Evolutionary conservation across 2,888 invertebrate species (phyloP).

Genomic region (Drosophila subsilvestris): DNA sequence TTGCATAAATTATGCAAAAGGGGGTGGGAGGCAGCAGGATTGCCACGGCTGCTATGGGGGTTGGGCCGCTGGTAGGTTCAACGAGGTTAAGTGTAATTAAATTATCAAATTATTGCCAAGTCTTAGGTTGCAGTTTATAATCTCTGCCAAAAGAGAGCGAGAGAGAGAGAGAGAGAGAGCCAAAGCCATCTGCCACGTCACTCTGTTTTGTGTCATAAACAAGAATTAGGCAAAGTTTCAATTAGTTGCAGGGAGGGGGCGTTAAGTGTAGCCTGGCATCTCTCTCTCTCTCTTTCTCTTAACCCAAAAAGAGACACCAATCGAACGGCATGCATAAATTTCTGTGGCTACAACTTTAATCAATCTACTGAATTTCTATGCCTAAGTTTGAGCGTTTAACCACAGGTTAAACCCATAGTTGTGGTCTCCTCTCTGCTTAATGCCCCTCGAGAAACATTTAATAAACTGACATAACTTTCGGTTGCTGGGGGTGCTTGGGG

Average conservation of each 20-base stretch:
- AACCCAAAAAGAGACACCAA: background rate
- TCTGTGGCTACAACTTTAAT: constrained; percentile 30
- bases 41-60: background rate
- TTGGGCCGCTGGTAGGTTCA: constrained; percentile 51
- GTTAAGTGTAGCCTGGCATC: constrained; percentile 63
- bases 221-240: constrained; percentile 69
- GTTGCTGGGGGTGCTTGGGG: background rate
- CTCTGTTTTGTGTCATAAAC: constrained; percentile 59
- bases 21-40: constrained; percentile 5
- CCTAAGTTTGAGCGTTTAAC: constrained; percentile 25
- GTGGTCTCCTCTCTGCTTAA: constrained; percentile 23
- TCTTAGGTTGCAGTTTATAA: constrained; percentile 80
- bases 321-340: constrained; percentile 13
- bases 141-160: constrained; percentile 26
- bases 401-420: constrained; percentile 52
- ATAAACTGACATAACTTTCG: constrained; percentile 45
- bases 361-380: constrained; percentile 11
- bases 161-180: background rate
- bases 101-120: constrained; percentile 79
- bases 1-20: constrained; percentile 71
- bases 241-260: constrained; percentile 54
- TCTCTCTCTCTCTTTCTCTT: too few species aligned
- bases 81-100: constrained; percentile 79
- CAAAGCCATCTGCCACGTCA: constrained; percentile 40
- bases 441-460: constrained; percentile 35